A percentile compares a stretch with the other conserved stretches of the same genome.
phyloP scores from a whole-genome alignment of 2,888 invertebrate genomes.

The Leptogaster cylindrica region DNA sequence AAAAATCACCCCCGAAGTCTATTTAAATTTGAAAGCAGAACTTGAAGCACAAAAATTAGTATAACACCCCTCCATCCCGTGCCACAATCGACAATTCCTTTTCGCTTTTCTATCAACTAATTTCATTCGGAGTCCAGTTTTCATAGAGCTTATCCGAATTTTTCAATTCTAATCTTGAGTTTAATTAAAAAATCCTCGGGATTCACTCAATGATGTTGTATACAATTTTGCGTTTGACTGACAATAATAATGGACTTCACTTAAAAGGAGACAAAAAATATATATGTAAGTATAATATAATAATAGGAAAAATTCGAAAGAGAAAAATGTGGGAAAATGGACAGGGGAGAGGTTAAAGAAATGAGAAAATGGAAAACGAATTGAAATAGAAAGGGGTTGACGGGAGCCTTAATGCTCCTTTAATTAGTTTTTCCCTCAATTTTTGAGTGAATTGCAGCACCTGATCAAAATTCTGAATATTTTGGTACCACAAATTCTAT shows the following conservation, averaged over 20 bases:
- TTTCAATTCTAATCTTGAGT: constrained; percentile 36
- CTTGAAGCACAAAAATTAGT: constrained; percentile 17
- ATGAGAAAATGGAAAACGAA: constrained; percentile 24
- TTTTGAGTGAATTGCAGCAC: constrained; percentile 10
- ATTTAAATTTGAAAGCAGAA: constrained; percentile 36
- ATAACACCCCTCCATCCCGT: background rate
- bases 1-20: constrained; percentile 33
- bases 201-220: constrained; percentile 29
- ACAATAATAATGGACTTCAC: constrained; percentile 22
- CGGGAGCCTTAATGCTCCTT: constrained; percentile 24
- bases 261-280: constrained; percentile 9
- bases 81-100: background rate
- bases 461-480: constrained; percentile 17
- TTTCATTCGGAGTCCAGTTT: constrained; percentile 5
- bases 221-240: constrained; percentile 40
- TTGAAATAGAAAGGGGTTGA: constrained; percentile 16
- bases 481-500: background rate
- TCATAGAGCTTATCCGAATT: constrained; percentile 24
- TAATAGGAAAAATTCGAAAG: constrained; percentile 11
- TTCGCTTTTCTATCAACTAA: constrained; percentile 19
- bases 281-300: background rate
- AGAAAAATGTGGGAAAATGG: background rate
- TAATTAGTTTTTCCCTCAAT: constrained; percentile 21
- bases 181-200: constrained; percentile 34
- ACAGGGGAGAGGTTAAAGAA: background rate